Percentiles rank a stretch among this genome's conserved stretches.
Evolutionary conservation across 2,888 invertebrate genomes (phyloP).

Genomic region (Andrena bucephala): DNA sequence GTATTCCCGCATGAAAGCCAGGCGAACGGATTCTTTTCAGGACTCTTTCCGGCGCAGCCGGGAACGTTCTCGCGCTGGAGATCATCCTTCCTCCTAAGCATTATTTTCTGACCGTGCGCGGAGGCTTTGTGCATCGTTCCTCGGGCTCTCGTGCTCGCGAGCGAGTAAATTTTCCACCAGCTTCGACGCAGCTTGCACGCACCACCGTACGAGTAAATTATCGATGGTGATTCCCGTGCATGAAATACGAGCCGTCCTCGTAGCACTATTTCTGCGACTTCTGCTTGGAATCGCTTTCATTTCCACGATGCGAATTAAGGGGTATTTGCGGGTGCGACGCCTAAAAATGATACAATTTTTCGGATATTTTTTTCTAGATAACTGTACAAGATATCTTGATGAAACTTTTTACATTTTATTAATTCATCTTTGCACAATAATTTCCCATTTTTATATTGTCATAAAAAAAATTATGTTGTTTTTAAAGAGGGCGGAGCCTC

Average conservation of each 20-base stretch:
- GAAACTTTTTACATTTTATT: too few species aligned
- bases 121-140: conserved; percentile 23
- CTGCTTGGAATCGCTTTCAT: neutral
- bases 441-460: too few species aligned
- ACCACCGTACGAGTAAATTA: conserved; percentile 23
- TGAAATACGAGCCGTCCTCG: conserved; percentile 38
- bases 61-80: conserved; percentile 23
- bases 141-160: conserved; percentile 1
- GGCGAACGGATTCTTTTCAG: conserved; percentile 49
- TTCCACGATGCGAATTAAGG: neutral
- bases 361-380: too few species aligned
- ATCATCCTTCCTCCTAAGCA: conserved; percentile 50
- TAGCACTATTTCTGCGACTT: conserved; percentile 20
- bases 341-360: too few species aligned
- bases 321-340: too few species aligned
- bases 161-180: conserved; percentile 36
- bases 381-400: too few species aligned
- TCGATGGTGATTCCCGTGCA: conserved; percentile 20
- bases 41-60: conserved; percentile 32
- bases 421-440: too few species aligned
- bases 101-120: conserved; percentile 43
- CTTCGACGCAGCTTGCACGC: neutral
- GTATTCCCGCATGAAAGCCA: conserved; percentile 46
- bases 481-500: too few species aligned
- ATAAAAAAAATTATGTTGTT: too few species aligned